These are phyloP conservation scores for Yponomeuta malinellus DNA, from an alignment of 2,888 invertebrate species.

Conservation along the genomic window DNA sequence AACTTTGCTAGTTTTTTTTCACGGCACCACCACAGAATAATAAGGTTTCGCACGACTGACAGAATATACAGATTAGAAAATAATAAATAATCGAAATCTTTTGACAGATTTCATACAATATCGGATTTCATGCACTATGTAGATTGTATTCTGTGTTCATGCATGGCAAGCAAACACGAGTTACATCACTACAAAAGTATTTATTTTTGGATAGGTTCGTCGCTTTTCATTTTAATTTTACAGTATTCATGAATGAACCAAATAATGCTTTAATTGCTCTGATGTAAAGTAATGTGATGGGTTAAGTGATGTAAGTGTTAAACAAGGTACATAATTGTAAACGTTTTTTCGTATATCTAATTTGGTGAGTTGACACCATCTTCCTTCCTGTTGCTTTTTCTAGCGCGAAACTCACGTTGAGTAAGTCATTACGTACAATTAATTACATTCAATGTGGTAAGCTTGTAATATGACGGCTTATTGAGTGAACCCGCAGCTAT, in stretches of 20 bases:
- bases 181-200: constrained; percentile 26
- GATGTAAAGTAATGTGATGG: neutral
- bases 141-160: too few species aligned
- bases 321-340: neutral
- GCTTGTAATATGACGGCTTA: too few species aligned
- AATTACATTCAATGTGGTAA: too few species aligned
- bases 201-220: constrained; percentile 51
- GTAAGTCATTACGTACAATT: neutral
- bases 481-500: too few species aligned
- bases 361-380: constrained; percentile 11
- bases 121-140: too few species aligned
- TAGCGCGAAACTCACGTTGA: neutral
- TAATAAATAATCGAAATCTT: too few species aligned
- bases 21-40: too few species aligned
- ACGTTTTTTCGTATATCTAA: neutral
- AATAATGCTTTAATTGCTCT: constrained; percentile 19
- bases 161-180: neutral
- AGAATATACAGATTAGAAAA: too few species aligned
- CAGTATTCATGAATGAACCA: constrained; percentile 22
- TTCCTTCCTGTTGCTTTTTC: constrained; percentile 2
- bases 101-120: neutral
- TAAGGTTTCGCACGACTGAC: too few species aligned
- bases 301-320: neutral
- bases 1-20: too few species aligned
- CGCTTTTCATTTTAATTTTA: constrained; percentile 22